Conservation (phyloP, 2,797 vertebrate genomes). For the Myiothlypis chrysogaster region DNA sequence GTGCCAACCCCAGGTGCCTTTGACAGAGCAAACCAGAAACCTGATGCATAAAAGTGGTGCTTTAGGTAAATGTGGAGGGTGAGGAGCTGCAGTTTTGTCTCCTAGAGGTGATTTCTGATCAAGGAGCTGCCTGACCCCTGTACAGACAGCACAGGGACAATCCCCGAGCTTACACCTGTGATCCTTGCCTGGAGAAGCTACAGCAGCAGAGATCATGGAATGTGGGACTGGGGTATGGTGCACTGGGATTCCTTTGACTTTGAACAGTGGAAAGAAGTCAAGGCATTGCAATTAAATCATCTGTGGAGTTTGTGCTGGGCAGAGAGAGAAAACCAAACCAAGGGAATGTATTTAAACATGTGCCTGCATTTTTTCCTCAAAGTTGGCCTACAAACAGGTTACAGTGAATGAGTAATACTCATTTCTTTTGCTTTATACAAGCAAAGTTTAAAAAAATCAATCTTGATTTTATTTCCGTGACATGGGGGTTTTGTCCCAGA, state of each 20-base stretch:
- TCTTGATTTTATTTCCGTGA: not conserved
- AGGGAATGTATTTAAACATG: not conserved
- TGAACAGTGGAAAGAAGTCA: not conserved
- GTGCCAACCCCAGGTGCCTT: not conserved
- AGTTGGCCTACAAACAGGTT: not conserved
- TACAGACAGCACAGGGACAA: rapidly evolving
- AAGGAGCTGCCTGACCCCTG: not conserved
- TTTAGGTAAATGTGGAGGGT: not conserved
- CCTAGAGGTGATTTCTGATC: not conserved
- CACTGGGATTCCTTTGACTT: not conserved
- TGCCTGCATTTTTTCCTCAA: not conserved
- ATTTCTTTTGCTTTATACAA: not conserved
- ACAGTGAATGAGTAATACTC: rapidly evolving
- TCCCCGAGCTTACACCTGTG: not conserved
- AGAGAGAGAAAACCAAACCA: not conserved
- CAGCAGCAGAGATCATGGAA: not conserved
- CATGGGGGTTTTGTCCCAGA: not conserved
- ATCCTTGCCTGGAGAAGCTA: not conserved
- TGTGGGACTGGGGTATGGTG: not conserved
- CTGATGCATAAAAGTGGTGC: not conserved
- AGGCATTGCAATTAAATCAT: not conserved
- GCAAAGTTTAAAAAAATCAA: not conserved
- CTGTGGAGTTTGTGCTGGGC: not conserved
- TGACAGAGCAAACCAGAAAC: slow-evolving; percentile 1
- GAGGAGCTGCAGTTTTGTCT: not conserved